Evolutionary conservation across 2,113 vertebrate genomes (phyloP).

Genomic region (Rhynchomys soricoides): DNA sequence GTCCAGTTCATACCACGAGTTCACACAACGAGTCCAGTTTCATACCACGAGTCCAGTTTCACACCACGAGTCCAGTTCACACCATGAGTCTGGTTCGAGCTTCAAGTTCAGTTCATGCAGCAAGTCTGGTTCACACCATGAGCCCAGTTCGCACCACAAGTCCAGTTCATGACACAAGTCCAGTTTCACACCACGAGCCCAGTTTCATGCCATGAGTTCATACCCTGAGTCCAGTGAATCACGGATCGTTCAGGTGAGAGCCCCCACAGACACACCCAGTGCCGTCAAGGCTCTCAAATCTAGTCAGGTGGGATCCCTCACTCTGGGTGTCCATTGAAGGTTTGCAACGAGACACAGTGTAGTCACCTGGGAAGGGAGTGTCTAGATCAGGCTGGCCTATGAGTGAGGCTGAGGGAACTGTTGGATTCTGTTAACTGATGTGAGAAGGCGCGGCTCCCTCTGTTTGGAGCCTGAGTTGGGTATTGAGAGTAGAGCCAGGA

Average conservation of each 20-base stretch:
- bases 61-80: background rate
- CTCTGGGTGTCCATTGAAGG: background rate
- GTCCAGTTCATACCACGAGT: background rate
- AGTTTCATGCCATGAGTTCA: background rate
- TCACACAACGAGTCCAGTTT: background rate
- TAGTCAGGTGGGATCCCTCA: background rate
- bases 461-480: background rate
- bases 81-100: no score
- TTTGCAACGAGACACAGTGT: background rate
- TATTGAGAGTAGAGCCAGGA: background rate
- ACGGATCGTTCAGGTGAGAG: background rate
- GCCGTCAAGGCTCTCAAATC: background rate
- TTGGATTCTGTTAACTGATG: background rate
- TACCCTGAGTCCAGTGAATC: background rate
- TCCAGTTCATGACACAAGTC: no score
- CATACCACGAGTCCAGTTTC: background rate
- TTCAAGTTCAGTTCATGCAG: background rate
- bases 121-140: background rate
- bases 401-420: background rate
- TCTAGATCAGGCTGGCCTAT: background rate
- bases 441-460: background rate
- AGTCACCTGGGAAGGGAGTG: background rate
- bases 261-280: background rate
- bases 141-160: background rate
- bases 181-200: background rate